Conservation (phyloP, 2,797 vertebrate genomes). For the Sebastes ruberrimus region DNA sequence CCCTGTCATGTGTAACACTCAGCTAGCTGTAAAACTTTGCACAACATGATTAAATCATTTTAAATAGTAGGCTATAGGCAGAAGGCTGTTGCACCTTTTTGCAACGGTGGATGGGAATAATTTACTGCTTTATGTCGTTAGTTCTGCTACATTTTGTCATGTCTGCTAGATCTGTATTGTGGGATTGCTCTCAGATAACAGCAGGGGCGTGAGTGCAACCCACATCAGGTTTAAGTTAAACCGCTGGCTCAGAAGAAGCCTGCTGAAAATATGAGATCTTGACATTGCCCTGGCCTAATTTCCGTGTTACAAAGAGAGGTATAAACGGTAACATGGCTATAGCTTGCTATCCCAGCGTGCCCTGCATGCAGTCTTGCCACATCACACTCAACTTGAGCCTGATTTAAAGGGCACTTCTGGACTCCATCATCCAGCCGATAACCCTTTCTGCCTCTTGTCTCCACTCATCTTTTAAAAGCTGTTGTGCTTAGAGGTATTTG, state of each 20-base stretch:
- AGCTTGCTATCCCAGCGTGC: constrained; percentile 14
- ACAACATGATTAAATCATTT: background rate
- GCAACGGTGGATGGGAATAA: background rate
- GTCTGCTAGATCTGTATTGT: constrained; percentile 27
- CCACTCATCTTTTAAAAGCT: constrained; percentile 1
- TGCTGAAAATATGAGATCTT: constrained; percentile 40
- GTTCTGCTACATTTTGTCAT: constrained; percentile 3
- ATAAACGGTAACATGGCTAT: constrained; percentile 44
- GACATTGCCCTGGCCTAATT: constrained; percentile 47
- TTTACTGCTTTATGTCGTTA: background rate
- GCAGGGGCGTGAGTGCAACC: constrained; percentile 20
- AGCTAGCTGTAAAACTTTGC: background rate
- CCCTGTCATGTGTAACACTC: background rate
- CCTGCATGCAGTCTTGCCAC: constrained; percentile 44
- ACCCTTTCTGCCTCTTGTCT: background rate
- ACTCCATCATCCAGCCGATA: constrained; percentile 1
- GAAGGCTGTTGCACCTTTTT: background rate
- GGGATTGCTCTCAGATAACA: constrained; percentile 25
- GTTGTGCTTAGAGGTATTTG: background rate
- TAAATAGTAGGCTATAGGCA: background rate
- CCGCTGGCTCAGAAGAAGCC: constrained; percentile 36
- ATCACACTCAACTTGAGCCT: constrained; percentile 46
- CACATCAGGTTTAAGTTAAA: constrained; percentile 67
- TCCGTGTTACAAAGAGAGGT: constrained; percentile 40
- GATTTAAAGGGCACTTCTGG: constrained; percentile 51